Conservation (phyloP, 2,888 invertebrate genomes). For the Myopa testacea region DNA sequence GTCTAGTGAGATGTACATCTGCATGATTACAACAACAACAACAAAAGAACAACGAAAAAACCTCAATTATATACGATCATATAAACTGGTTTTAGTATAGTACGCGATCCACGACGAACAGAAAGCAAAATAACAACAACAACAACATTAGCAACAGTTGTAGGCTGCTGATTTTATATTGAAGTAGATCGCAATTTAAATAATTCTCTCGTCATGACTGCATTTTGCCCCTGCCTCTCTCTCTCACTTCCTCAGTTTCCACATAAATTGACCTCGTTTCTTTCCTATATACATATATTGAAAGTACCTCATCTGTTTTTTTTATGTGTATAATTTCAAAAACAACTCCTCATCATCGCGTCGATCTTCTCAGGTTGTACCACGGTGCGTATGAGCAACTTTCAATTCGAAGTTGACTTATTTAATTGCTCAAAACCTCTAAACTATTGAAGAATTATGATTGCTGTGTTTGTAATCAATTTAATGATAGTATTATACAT, state of each 20-base stretch:
- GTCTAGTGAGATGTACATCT: too few relatives aligned
- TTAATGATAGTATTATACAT: too few relatives aligned
- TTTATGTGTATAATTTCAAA: background rate
- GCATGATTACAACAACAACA: too few relatives aligned
- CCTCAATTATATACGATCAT: too few relatives aligned
- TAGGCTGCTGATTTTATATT: conserved; percentile 14
- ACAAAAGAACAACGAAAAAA: background rate
- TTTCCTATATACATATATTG: too few relatives aligned
- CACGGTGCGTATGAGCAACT: conserved; percentile 2
- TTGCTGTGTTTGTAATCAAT: too few relatives aligned
- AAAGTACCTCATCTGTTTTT: too few relatives aligned
- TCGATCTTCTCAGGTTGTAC: background rate
- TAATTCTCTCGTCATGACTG: background rate
- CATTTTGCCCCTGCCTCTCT: background rate
- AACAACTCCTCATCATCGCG: background rate
- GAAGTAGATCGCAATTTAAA: conserved; percentile 13
- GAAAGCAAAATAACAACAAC: conserved; percentile 1
- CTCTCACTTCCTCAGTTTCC: background rate
- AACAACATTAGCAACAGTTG: background rate
- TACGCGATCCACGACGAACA: too few relatives aligned
- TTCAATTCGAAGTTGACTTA: background rate
- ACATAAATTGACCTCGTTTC: background rate
- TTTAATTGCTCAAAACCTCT: background rate
- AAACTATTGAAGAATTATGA: too few relatives aligned
- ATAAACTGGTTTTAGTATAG: background rate